These are phyloP conservation scores for Brachystomella parvula DNA, from an alignment of 1,140 invertebrate genomes.

Conservation along the genomic window DNA sequence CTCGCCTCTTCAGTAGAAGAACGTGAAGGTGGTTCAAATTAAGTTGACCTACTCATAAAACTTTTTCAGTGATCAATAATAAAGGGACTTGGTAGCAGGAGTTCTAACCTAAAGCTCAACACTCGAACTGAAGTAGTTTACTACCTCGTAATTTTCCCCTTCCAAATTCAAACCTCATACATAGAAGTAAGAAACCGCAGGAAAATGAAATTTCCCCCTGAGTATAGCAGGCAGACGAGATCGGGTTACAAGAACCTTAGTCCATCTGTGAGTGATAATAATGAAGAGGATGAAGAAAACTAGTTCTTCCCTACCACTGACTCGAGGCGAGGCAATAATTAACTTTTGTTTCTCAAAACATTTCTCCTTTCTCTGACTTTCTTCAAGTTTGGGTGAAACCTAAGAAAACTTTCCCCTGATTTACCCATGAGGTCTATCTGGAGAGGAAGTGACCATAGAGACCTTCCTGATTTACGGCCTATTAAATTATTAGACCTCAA, in stretches of 20 bases:
- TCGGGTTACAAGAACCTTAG: too few relatives aligned
- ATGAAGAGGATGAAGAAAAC: neutral
- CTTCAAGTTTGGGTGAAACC: neutral
- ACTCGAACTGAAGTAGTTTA: too few relatives aligned
- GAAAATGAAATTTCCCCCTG: too few relatives aligned
- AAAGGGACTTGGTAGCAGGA: too few relatives aligned
- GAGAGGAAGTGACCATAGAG: neutral
- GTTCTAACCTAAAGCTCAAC: too few relatives aligned
- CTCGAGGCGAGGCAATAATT: slow-evolving; percentile 17
- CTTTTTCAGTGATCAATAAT: slow-evolving; percentile 25
- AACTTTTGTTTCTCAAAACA: neutral
- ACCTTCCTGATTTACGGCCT: neutral
- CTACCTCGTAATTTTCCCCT: neutral
- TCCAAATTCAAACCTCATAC: too few relatives aligned
- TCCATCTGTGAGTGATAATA: neutral
- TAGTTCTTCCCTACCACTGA: neutral
- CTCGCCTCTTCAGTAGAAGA: too few relatives aligned
- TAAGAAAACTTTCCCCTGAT: neutral
- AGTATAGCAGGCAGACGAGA: too few relatives aligned
- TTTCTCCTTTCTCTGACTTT: neutral
- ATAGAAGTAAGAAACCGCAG: too few relatives aligned
- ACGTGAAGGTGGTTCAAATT: slow-evolving; percentile 28
- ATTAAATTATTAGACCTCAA: neutral
- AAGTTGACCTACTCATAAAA: slow-evolving; percentile 36
- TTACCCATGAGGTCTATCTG: neutral